Evolutionary conservation across 2,888 invertebrate species (phyloP).

Genomic region (Dryococelus australis): DNA sequence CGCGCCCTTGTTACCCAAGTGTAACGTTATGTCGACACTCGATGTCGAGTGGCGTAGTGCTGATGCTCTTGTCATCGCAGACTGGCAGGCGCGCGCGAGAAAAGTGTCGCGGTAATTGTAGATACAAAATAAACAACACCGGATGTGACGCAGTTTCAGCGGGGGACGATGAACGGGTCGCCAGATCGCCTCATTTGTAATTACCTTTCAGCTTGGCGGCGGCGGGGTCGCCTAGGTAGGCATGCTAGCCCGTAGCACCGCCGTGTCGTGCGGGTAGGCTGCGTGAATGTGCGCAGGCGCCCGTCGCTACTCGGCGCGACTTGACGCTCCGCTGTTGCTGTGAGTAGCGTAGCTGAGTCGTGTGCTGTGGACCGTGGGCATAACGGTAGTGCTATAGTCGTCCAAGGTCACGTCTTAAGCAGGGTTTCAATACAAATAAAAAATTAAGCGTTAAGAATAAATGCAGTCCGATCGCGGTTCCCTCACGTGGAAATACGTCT

Average conservation of each 20-base stretch:
- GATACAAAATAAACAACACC: neutral
- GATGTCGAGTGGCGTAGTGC: too few species aligned
- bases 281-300: neutral
- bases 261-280: neutral
- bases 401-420: too few species aligned
- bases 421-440: too few species aligned
- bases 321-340: too few species aligned
- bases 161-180: neutral
- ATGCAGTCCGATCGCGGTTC: too few species aligned
- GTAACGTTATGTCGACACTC: too few species aligned
- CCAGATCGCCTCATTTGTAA: neutral
- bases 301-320: neutral
- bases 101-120: neutral
- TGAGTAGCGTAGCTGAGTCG: too few species aligned
- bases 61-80: neutral
- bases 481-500: too few species aligned
- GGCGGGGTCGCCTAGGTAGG: neutral
- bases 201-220: neutral
- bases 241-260: neutral
- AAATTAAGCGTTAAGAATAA: too few species aligned
- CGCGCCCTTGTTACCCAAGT: too few species aligned
- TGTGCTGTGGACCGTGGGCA: too few species aligned
- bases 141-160: conserved; percentile 6
- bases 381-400: too few species aligned
- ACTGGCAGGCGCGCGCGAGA: neutral